A percentile compares a stretch with the other conserved stretches of the same genome.
phyloP scores from a whole-genome alignment of 2,113 vertebrate genomes.

The Amblyornis subalaris region DNA sequence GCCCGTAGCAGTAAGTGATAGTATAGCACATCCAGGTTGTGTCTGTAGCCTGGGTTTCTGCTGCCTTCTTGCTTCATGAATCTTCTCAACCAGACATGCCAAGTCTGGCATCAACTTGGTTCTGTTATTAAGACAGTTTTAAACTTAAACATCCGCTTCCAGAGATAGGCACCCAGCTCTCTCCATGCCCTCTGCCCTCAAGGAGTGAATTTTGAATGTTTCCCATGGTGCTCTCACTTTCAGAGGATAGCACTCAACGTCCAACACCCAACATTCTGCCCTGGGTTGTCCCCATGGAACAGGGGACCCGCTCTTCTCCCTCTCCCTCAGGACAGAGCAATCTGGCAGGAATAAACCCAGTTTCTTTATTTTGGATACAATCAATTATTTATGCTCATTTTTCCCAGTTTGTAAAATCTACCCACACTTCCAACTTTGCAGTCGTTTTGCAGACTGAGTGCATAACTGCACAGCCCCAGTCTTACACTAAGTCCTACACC shows the following conservation, averaged over 20 bases:
- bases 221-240: fast-evolving
- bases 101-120: background rate
- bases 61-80: background rate
- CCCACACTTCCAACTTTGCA: background rate
- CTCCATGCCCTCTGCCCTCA: background rate
- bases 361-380: background rate
- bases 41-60: background rate
- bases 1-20: background rate
- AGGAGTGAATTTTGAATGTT: background rate
- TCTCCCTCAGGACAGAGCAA: background rate
- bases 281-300: background rate
- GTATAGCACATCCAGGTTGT: background rate
- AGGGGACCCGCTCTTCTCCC: background rate
- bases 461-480: background rate
- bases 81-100: background rate
- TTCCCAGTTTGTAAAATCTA: background rate
- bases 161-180: fast-evolving
- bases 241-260: fast-evolving
- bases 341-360: background rate
- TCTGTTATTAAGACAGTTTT: background rate
- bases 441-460: background rate
- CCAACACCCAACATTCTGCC: background rate
- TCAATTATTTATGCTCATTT: background rate
- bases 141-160: background rate
- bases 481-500: background rate